Evolutionary conservation across 2,113 vertebrate genomes (phyloP), one percentile per base, ranked within the genome.

Genomic region (Ascaphus truei): DNA sequence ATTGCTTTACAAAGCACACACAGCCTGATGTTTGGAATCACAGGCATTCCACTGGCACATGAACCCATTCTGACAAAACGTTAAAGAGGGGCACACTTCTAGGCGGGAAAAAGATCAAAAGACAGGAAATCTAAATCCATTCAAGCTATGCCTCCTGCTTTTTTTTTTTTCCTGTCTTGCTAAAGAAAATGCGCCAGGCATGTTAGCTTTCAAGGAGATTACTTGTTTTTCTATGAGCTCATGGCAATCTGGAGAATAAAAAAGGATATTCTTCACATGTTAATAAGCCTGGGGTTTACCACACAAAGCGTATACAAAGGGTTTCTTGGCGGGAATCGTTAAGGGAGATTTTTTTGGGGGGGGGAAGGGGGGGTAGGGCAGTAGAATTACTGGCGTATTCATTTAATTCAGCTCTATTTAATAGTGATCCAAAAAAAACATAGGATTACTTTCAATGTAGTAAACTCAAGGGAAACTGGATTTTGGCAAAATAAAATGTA

Each of bases 101-200:
- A 69, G 66, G 66, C 56, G 56, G 66, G 56, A 60, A 51, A 60
- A 27, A 39, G 66, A 69, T 69, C 66, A 69, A 69, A 69, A 60
- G 66, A 48, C 66, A 60, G 45, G 66, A 68, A 59, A 47, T 50
- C 29, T 36, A 59, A 59, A 26, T 33, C 55, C 12, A 59, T 60
- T 60, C 56, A 59, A 13, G 7, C 12, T 5, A 22, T 30, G 31
- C 31, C 33, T 16, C 15, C 7, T 47, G 43, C 45, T 50, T n/a
- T 34, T 25, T 56, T 50, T n/a, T 34, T 25, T 10, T 18, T 15
- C 2, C 31, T 11, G 37, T 20, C 34, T 51, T 53, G 33, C 34
- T 26, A 27, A 52, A 37, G 34, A 58, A 61, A 27, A 2, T 16
- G 10, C 65, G 20, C 22, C 26, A 39, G 57, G 33, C 39, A 29